Conservation (phyloP, 23 tunicate genomes). For the Ciona savignyi region DNA sequence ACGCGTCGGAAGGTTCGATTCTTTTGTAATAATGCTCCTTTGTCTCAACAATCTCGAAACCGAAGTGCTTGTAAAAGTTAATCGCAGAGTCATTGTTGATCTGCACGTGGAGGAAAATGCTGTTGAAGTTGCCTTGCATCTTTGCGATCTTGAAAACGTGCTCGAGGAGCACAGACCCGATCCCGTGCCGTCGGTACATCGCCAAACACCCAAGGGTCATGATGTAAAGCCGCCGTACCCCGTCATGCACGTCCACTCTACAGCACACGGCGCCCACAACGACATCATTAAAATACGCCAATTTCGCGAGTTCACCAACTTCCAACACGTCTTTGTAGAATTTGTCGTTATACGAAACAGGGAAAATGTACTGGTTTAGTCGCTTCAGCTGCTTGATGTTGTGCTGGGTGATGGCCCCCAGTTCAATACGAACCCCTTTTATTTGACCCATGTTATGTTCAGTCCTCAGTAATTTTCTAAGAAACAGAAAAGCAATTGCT, state of each 20-base stretch:
- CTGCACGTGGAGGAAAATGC: conserved; percentile 83
- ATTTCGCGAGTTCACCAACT: conserved; percentile 81
- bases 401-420: conserved; percentile 89
- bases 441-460: conserved; percentile 38
- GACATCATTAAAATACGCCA: conserved; percentile 92
- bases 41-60: conserved; percentile 84
- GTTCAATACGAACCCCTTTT: conserved; percentile 78
- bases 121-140: conserved; percentile 41
- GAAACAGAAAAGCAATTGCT: too few relatives aligned
- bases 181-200: conserved; percentile 79
- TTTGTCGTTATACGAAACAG: conserved; percentile 94
- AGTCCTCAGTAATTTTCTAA: too few relatives aligned
- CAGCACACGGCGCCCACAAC: conserved; percentile 97
- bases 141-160: conserved; percentile 77
- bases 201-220: conserved; percentile 98
- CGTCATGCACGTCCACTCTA: conserved; percentile 60
- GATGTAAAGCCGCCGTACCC: conserved; percentile 66
- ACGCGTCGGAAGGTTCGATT: conserved; percentile 96
- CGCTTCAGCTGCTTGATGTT: conserved; percentile 87
- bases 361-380: conserved; percentile 86
- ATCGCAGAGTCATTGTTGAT: conserved; percentile 87
- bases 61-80: conserved; percentile 74
- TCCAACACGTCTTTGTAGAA: conserved; percentile 95
- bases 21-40: conserved; percentile 87
- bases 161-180: conserved; percentile 70